Conservation (phyloP, 2,113 vertebrate genomes). For the Pterocles gutturalis region DNA sequence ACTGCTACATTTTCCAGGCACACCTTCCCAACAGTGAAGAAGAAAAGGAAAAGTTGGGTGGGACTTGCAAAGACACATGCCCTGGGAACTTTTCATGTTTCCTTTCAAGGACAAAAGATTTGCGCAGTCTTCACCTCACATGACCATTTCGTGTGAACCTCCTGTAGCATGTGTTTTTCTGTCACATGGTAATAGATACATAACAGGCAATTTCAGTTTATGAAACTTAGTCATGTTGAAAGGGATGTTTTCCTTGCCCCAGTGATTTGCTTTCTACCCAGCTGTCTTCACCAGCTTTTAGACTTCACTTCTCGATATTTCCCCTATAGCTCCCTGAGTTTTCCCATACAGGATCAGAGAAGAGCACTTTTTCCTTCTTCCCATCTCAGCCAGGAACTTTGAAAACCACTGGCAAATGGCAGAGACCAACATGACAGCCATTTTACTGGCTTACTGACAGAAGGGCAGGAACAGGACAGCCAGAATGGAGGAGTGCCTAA, state of each 20-base stretch:
- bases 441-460: not conserved
- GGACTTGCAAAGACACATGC: not conserved
- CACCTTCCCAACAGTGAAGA: not conserved
- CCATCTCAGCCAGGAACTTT: not conserved
- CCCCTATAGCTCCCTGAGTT: not conserved
- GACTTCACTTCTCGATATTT: not conserved
- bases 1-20: not conserved
- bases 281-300: not conserved
- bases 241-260: not conserved
- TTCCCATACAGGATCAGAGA: not conserved
- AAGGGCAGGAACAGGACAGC: not conserved
- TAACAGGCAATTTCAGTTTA: not conserved
- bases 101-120: not conserved
- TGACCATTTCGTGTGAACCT: not conserved
- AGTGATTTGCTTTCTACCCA: not conserved
- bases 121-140: not conserved
- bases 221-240: not conserved
- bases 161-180: not conserved
- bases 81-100: not conserved
- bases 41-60: not conserved
- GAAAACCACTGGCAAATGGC: not conserved
- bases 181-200: not conserved
- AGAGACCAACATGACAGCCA: not conserved
- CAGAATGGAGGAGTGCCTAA: not conserved
- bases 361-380: not conserved